A percentile compares a stretch with the other conserved stretches of the same genome.
These are phyloP conservation scores for Alentia gelatinosa DNA, from an alignment of 2,888 invertebrate species.

Conservation along the genomic window DNA sequence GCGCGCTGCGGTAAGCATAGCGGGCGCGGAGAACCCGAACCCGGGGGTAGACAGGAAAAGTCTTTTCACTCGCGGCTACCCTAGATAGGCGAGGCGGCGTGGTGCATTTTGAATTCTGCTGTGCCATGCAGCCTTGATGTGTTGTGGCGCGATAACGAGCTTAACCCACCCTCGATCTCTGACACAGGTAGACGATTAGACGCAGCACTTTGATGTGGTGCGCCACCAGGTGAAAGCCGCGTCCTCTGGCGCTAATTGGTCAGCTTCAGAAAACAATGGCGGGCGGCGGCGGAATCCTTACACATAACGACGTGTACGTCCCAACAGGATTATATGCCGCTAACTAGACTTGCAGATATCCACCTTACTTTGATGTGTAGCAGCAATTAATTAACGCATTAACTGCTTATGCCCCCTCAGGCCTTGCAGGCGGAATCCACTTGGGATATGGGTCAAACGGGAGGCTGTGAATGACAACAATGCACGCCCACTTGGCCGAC, in stretches of 20 bases:
- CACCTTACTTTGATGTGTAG: neutral
- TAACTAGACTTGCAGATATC: neutral
- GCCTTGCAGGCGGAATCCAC: neutral
- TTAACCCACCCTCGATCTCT: too few species aligned
- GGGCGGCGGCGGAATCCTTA: neutral
- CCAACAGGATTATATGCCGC: neutral
- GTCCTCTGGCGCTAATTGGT: neutral
- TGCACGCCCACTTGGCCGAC: neutral
- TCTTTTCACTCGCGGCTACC: neutral
- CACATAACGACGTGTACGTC: slow-evolving; percentile 7
- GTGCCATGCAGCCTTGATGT: neutral
- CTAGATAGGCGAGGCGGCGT: neutral
- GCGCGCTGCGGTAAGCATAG: neutral
- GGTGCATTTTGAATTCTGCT: neutral
- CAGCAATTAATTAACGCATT: slow-evolving; percentile 17
- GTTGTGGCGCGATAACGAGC: too few species aligned
- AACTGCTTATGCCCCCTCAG: neutral
- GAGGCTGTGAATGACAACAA: neutral
- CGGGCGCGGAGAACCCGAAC: too few species aligned
- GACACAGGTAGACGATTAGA: too few species aligned
- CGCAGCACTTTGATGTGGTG: too few species aligned
- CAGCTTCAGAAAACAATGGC: neutral
- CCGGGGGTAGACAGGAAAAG: neutral
- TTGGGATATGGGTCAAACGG: neutral
- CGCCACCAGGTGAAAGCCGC: neutral